phyloP scores from a whole-genome alignment of 2,113 vertebrate genomes.

The Synchiropus splendidus region DNA sequence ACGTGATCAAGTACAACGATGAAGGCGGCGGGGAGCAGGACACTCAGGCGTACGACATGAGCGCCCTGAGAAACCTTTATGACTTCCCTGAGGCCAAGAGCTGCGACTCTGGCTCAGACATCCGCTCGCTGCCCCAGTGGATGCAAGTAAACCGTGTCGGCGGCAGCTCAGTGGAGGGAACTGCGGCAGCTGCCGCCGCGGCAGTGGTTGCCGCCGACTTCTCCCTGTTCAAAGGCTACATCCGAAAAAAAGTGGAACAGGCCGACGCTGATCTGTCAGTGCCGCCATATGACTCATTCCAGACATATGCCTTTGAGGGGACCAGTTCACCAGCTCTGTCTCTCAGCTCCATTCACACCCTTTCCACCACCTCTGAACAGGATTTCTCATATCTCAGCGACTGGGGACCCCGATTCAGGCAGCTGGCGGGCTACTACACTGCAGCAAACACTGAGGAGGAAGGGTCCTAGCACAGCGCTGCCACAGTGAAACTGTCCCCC shows the following conservation, averaged over 20 bases:
- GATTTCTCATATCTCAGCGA: slow-evolving; percentile 91
- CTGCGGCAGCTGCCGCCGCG: slow-evolving; percentile 48
- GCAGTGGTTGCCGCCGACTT: slow-evolving; percentile 77
- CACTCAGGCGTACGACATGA: slow-evolving; percentile 98
- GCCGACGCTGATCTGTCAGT: slow-evolving; percentile 88
- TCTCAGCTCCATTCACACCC: slow-evolving; percentile 91
- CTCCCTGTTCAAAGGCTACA: slow-evolving; percentile 90
- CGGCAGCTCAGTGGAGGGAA: slow-evolving; percentile 24
- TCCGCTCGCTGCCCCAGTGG: slow-evolving; percentile 80
- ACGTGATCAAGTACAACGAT: slow-evolving; percentile 99
- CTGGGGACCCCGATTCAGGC: slow-evolving; percentile 93
- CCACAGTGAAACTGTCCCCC: slow-evolving; percentile 21
- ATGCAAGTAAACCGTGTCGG: slow-evolving; percentile 57
- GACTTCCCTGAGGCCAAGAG: slow-evolving; percentile 87
- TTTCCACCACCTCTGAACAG: slow-evolving; percentile 87
- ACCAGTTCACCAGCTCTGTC: slow-evolving; percentile 81
- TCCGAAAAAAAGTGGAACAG: slow-evolving; percentile 92
- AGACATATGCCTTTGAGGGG: slow-evolving; percentile 97
- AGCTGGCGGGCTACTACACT: slow-evolving; percentile 86
- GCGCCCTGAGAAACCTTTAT: slow-evolving; percentile 89
- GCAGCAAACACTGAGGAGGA: slow-evolving; percentile 73
- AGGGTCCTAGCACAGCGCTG: slow-evolving; percentile 73
- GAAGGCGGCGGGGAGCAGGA: slow-evolving; percentile 97
- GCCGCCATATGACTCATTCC: slow-evolving; percentile 97
- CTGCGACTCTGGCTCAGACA: slow-evolving; percentile 72